These are phyloP conservation scores for Microcebus griseorufus DNA, from an alignment of 2,113 vertebrate genomes.

Conservation along the genomic window DNA sequence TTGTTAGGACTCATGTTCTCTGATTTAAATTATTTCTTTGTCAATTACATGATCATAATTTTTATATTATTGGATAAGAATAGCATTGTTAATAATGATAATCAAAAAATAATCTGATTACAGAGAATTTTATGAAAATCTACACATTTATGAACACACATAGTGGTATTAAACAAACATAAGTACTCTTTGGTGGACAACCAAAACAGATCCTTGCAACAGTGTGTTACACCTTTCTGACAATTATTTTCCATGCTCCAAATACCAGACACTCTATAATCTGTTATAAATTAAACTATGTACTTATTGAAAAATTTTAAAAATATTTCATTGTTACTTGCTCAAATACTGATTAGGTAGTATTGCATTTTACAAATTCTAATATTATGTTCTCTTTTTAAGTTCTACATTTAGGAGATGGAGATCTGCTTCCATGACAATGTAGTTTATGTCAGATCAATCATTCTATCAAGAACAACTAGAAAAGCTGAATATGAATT, in stretches of 20 bases:
- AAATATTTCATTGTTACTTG: not conserved
- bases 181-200: not conserved
- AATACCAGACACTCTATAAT: not conserved
- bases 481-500: not conserved
- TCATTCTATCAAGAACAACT: not conserved
- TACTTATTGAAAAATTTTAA: not conserved
- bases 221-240: not conserved
- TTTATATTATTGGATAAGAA: not conserved
- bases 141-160: not conserved
- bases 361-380: not conserved
- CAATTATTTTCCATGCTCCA: not conserved
- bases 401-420: not conserved
- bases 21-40: not conserved
- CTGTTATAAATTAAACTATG: not conserved
- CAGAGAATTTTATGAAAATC: not conserved
- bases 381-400: not conserved
- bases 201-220: not conserved
- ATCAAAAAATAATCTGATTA: not conserved
- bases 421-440: not conserved
- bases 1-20: not conserved
- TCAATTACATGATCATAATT: not conserved
- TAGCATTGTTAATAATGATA: not conserved
- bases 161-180: not conserved
- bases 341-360: not conserved
- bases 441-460: not conserved